Conservation (phyloP, 2,797 vertebrate genomes). For the Mus minutoides region DNA sequence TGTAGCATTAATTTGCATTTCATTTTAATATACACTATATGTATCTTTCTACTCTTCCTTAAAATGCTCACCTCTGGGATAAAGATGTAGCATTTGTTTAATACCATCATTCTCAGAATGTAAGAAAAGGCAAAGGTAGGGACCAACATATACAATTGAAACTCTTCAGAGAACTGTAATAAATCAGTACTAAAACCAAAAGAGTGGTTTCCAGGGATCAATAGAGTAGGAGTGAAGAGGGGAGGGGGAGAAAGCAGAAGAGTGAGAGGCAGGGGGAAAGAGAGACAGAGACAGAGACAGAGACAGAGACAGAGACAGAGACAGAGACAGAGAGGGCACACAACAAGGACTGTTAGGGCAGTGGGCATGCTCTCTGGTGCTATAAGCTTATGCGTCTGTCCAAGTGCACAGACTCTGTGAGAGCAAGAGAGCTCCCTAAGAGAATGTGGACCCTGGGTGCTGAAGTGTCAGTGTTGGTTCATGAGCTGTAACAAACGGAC, state of each 20-base stretch:
- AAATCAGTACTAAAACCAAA: constrained; percentile 55
- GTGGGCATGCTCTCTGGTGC: background rate
- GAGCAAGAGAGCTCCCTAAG: background rate
- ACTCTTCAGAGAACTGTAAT: constrained; percentile 42
- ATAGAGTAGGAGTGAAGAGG: background rate
- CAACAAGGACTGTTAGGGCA: background rate
- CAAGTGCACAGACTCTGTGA: background rate
- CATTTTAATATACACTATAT: constrained; percentile 62
- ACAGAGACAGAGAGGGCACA: background rate
- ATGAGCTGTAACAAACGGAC: background rate
- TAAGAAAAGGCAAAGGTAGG: constrained; percentile 41
- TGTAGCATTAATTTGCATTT: constrained; percentile 65
- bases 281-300: no score
- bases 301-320: background rate
- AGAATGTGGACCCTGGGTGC: background rate
- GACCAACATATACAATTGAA: constrained; percentile 42
- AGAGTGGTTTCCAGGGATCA: background rate
- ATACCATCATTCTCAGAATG: constrained; percentile 39
- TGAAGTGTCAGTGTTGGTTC: background rate
- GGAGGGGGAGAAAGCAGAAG: no score
- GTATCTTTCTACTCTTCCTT: constrained; percentile 63
- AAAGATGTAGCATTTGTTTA: constrained; percentile 69
- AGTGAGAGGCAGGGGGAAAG: rapidly evolving
- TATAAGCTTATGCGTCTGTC: background rate
- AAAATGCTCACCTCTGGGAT: constrained; percentile 65